Percentiles rank a stretch among this genome's conserved stretches.
These are phyloP conservation scores for Littorina saxatilis DNA, from an alignment of 1,140 invertebrate species.

Conservation along the genomic window DNA sequence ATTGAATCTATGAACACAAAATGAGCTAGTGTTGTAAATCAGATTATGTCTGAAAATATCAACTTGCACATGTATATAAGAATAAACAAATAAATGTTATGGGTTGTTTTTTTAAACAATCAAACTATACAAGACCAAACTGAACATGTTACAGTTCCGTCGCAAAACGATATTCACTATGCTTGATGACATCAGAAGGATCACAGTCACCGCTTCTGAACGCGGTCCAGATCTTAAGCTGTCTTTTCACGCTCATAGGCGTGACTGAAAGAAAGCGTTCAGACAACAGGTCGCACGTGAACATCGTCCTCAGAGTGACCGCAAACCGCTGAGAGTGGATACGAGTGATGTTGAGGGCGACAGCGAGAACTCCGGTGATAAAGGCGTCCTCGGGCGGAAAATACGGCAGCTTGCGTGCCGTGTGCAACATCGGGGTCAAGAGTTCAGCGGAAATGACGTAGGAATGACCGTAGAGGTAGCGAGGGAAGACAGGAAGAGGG, in stretches of 20 bases:
- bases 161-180: background rate
- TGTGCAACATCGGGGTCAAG: constrained; percentile 51
- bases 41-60: background rate
- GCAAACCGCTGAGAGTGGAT: constrained; percentile 34
- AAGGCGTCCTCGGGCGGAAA: constrained; percentile 75
- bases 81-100: background rate
- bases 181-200: background rate
- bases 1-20: background rate
- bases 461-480: too few species aligned
- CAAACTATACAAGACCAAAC: too few species aligned
- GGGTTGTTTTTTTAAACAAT: background rate
- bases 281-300: constrained; percentile 11
- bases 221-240: background rate
- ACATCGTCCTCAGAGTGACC: background rate
- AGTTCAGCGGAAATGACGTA: constrained; percentile 67
- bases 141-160: too few species aligned
- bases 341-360: constrained; percentile 44
- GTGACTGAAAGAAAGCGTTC: background rate
- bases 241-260: background rate
- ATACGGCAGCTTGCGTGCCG: constrained; percentile 61
- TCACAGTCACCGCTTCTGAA: background rate
- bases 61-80: background rate
- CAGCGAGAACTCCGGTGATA: constrained; percentile 74
- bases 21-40: background rate
- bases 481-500: too few species aligned